Conservation (phyloP, 2,888 invertebrate species). For the Heliconius cydno region DNA sequence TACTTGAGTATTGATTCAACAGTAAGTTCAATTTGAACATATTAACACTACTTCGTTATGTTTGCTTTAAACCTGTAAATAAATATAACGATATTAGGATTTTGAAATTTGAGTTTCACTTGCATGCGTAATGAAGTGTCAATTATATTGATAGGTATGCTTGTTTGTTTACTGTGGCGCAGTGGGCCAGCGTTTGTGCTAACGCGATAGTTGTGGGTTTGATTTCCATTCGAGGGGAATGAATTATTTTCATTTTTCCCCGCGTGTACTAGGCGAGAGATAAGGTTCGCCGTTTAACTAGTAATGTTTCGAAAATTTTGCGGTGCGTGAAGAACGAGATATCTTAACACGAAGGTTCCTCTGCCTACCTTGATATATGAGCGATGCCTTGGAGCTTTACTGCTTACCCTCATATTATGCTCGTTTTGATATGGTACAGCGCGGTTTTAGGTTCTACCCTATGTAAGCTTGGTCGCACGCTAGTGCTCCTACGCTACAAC, state of each 20-base stretch:
- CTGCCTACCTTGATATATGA: neutral
- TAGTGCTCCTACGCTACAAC: too few relatives aligned
- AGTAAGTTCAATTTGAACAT: conserved; percentile 70
- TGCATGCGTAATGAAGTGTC: conserved; percentile 54
- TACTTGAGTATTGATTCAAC: conserved; percentile 59
- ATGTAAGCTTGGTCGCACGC: too few relatives aligned
- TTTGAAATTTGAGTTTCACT: conserved; percentile 56
- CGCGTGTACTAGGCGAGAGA: neutral
- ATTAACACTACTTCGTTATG: conserved; percentile 59
- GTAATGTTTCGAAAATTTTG: neutral
- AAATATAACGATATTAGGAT: conserved; percentile 48
- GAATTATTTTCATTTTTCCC: neutral
- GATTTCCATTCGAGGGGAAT: neutral
- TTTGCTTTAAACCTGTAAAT: conserved; percentile 44
- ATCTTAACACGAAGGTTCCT: neutral
- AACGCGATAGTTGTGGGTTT: neutral
- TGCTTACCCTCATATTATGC: neutral
- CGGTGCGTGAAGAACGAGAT: neutral
- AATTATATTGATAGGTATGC: conserved; percentile 37
- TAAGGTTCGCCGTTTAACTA: neutral
- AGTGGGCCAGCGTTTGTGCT: neutral
- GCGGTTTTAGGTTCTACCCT: neutral
- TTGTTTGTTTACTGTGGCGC: neutral
- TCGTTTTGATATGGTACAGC: neutral
- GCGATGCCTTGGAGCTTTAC: neutral